Evolutionary conservation across 2,797 vertebrate species (phyloP), one percentile per base, ranked within the genome.

Genomic region (Orientallactaga sibirica): DNA sequence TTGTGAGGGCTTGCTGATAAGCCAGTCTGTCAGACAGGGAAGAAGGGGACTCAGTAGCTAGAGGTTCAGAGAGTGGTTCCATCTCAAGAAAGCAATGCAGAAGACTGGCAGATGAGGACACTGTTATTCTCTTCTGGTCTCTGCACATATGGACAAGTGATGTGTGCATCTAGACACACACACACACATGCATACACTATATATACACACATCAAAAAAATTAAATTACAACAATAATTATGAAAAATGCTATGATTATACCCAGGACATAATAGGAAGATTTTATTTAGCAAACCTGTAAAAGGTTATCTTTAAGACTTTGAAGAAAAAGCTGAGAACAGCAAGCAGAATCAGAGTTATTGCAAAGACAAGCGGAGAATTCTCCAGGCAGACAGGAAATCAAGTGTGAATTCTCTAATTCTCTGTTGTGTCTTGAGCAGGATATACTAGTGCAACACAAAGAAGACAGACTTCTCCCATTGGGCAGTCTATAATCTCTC

Each of bases 201-300:
- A 58, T 16, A 58, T 58, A 3, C 16, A 58, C 55, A 58, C 55
- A 58, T 58, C 55, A 58, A 58, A 55, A 52, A 58, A 14, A 58
- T 58, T 16, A 58, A 84, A 43, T 27, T 3, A 62, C 19, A 61
- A 2, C 67, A 79, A 58, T 43, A 84, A 73, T 33, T 61, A 22
- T 61, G 43, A 43, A 29, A 93, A 87, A 92, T 76, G 3, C 41
- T 71, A n/a, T 73, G 71, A 66, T 10, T 8, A 87, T 22, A 81
- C 1, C 10, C 6, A 52, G 4, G 7, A 9, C n/a, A 19, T 81
- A 76, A 66, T 29, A 71, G 3, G 20, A 71, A 5, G 25, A 62
- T 82, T 90, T 76, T n/a, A 73, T 25, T 93, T 76, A 76, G 15
- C 16, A 76, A 68, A 48, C 8, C 75, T 88, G 58, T 76, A 76